These are phyloP conservation scores for Drosophila subquinaria DNA, from an alignment of 2,888 invertebrate species.

Conservation along the genomic window DNA sequence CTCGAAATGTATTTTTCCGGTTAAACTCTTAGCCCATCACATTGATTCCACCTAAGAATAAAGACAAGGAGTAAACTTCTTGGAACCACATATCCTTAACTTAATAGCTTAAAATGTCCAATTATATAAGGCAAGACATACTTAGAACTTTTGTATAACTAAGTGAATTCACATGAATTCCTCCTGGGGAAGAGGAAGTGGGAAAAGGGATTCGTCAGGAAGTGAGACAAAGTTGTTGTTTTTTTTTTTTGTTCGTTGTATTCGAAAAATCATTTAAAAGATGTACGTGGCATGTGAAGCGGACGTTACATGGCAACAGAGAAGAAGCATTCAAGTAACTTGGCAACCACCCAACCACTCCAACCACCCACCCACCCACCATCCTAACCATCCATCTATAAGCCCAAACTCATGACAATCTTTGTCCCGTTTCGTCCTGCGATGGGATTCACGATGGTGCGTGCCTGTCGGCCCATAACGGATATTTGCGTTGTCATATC, in stretches of 20 bases:
- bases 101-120: too few species aligned
- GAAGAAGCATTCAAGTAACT: slow-evolving; percentile 2
- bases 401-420: slow-evolving; percentile 40
- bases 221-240: slow-evolving; percentile 23
- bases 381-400: slow-evolving; percentile 28
- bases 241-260: slow-evolving; percentile 13
- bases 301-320: slow-evolving; percentile 57
- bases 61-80: background rate
- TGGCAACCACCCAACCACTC: slow-evolving; percentile 2
- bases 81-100: background rate
- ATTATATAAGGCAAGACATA: slow-evolving; percentile 7
- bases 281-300: slow-evolving; percentile 17
- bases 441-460: slow-evolving; percentile 62
- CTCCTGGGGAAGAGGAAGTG: background rate
- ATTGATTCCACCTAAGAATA: background rate
- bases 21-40: background rate
- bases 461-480: slow-evolving; percentile 76
- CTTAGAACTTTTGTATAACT: slow-evolving; percentile 11
- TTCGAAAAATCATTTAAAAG: slow-evolving; percentile 35
- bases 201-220: slow-evolving; percentile 8
- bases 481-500: slow-evolving; percentile 84
- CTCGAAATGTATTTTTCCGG: background rate
- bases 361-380: background rate
- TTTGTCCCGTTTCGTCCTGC: background rate
- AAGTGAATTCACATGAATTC: slow-evolving; percentile 36